Evolutionary conservation across 2,113 vertebrate species (phyloP).

Genomic region (Eidolon helvum): DNA sequence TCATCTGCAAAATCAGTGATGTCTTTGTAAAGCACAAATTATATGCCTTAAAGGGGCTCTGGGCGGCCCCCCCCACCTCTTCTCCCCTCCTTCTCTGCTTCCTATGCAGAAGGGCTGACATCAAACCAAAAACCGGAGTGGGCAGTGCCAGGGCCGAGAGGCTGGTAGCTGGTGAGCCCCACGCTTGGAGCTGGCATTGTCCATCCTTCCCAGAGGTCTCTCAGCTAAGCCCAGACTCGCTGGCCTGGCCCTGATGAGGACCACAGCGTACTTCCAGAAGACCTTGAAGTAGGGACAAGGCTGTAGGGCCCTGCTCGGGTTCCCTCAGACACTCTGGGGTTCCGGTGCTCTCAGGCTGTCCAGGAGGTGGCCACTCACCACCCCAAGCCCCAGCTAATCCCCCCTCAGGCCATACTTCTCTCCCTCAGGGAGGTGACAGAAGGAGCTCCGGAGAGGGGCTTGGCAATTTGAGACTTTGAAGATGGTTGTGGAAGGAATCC

Average conservation of each 20-base stretch:
- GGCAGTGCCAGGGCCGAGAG: not conserved
- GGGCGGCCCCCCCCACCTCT: not conserved
- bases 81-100: not conserved
- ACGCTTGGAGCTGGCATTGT: not conserved
- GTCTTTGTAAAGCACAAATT: conserved; percentile 68
- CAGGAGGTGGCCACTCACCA: not conserved
- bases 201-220: not conserved
- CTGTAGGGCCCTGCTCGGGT: not conserved
- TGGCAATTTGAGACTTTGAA: not conserved
- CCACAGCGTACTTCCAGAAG: not conserved
- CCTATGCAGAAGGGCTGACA: not conserved
- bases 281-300: not conserved
- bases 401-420: not conserved
- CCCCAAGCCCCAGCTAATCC: not conserved
- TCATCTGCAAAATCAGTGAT: conserved; percentile 68
- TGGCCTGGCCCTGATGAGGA: not conserved
- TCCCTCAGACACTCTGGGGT: not conserved
- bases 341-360: not conserved
- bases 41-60: conserved; percentile 78
- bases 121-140: conserved; percentile 49
- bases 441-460: not conserved
- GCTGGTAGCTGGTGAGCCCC: not conserved
- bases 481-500: conserved; percentile 1
- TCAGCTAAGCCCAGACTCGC: not conserved
- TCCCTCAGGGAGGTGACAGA: not conserved